Base-by-base conservation (phyloP, 2,113 vertebrate genomes). In the Actinemys pallida region DNA sequence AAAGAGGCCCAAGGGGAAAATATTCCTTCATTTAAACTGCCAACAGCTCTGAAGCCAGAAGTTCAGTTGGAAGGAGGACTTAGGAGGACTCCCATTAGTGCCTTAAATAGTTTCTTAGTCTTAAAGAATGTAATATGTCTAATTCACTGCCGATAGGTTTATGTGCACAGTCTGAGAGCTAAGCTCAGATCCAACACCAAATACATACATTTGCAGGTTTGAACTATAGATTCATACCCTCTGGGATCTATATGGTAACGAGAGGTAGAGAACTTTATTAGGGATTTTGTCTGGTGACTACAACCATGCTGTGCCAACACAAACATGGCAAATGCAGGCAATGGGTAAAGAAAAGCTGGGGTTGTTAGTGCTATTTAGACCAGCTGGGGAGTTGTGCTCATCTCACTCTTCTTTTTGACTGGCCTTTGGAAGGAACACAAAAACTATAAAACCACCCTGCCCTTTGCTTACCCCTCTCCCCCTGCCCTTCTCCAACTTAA, bases 401-500 rank as follows among this genome's bases (percentile, higher is more conserved):
- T 29, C 31, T 7, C 57, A 19, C 57, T 62, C 29, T 76, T 31
- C 4, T 19, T 9, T 35, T 78, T 45, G 39, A 59, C 11, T 14
- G 45, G 19, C 27, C 53, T n/a, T 45, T 78, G 54, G 81, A 53
- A 87, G 29, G 69, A 78, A 45, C 39, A 49, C 24, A 65, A 35
- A 20, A 5, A n/a, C 29, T 8, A 16, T 19, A n/a, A 39, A 72
- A 13, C 8, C 31, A 31, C 5, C 0, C 13, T 1, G 45, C 20
- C 49, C 39, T 0, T 1, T 8, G 2, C 47, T 3, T 22, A 3
- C 2, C 54, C 7, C 1, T 6, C 0, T 0, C 2, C 82, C 4
- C 47, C 0, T 3, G 0, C 42, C 6, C 35, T 49, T 52, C 52
- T 0, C 39, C 2, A 0, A 45, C n/a, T 3, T 0, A 45, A 87